A percentile compares a stretch with the other conserved stretches of the same genome.
Conservation (phyloP, 2,113 vertebrate species). For the Dasypus novemcinctus region DNA sequence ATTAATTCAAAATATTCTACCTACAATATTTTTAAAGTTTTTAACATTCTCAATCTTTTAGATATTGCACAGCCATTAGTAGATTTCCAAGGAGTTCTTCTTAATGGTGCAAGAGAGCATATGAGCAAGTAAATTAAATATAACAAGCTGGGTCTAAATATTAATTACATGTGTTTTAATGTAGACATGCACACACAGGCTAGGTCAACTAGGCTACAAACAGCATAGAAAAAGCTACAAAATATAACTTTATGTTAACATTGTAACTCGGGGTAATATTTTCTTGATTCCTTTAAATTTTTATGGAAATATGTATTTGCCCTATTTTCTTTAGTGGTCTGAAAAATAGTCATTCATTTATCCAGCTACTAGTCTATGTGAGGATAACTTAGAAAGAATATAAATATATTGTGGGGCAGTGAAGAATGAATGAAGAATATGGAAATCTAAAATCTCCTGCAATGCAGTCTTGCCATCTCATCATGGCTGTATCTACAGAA, state of each 20-base stretch:
- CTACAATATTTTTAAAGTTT: neutral
- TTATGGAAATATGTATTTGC: neutral
- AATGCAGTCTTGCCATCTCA: neutral
- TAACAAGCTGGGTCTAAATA: neutral
- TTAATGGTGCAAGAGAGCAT: neutral
- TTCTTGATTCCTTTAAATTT: neutral
- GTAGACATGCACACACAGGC: neutral
- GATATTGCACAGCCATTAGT: neutral
- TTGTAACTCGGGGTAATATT: neutral
- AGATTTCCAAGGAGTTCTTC: neutral
- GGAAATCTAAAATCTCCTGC: neutral
- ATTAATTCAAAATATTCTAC: neutral
- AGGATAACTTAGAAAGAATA: neutral
- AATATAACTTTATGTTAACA: neutral
- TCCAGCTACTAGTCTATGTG: neutral
- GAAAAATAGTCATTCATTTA: neutral
- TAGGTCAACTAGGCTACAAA: neutral
- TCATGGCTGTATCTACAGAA: neutral
- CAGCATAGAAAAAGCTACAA: neutral
- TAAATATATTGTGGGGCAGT: accelerated
- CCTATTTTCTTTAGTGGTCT: neutral
- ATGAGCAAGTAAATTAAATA: neutral
- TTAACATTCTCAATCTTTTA: neutral
- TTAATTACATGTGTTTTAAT: neutral
- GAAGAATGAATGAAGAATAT: neutral